Evolutionary conservation across 2,113 vertebrate genomes (phyloP).

Genomic region (Oncorhynchus gorbuscha): DNA sequence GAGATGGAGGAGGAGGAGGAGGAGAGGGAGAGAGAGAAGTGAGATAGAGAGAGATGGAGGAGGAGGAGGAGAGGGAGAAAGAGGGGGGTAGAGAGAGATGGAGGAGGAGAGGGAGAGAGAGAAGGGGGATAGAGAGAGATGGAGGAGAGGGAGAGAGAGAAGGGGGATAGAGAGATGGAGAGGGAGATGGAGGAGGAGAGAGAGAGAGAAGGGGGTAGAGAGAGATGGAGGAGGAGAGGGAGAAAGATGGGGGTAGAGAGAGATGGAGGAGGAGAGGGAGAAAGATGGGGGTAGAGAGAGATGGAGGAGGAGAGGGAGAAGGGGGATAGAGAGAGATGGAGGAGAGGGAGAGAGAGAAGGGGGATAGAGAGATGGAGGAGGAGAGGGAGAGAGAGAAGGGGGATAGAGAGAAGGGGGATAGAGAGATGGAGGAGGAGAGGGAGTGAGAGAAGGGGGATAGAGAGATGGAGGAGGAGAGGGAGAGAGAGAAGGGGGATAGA

Average conservation of each 20-base stretch:
- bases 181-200: background rate
- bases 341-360: no score
- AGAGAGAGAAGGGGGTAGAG: background rate
- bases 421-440: no score
- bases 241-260: background rate
- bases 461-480: no score
- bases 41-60: background rate
- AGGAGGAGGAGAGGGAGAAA: no score
- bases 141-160: background rate
- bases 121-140: background rate
- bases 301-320: conserved; percentile 10
- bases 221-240: no score
- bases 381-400: no score
- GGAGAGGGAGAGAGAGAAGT: background rate
- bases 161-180: background rate
- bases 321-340: no score
- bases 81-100: background rate
- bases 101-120: no score
- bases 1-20: background rate
- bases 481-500: no score
- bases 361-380: no score
- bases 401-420: no score
- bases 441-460: no score
- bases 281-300: background rate
- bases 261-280: background rate